Conservation (phyloP, 2,797 vertebrate species). For the Danio aesculapii region DNA sequence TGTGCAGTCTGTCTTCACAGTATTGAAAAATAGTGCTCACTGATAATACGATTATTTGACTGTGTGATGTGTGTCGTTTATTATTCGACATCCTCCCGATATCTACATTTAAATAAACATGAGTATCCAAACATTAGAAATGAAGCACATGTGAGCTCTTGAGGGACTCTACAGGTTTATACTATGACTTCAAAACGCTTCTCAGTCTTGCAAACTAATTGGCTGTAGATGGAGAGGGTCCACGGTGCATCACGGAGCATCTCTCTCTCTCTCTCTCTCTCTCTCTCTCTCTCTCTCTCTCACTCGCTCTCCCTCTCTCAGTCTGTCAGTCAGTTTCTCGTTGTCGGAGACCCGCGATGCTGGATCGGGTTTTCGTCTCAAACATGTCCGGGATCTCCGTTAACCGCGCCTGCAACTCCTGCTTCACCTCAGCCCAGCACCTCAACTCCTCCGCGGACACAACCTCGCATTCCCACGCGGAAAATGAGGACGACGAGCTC, state of each 20-base stretch:
- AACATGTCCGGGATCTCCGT: conserved; percentile 83
- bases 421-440: conserved; percentile 73
- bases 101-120: conserved; percentile 6
- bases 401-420: conserved; percentile 77
- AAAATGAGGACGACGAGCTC: conserved; percentile 92
- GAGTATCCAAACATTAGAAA: neutral
- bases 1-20: too few species aligned
- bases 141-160: neutral
- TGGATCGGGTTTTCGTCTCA: conserved; percentile 39
- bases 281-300: too few species aligned
- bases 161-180: neutral
- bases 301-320: too few species aligned
- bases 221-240: conserved; percentile 1
- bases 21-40: too few species aligned
- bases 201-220: conserved; percentile 22
- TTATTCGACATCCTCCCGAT: neutral
- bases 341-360: conserved; percentile 35
- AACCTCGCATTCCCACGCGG: conserved; percentile 71
- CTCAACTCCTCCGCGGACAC: conserved; percentile 78
- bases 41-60: neutral
- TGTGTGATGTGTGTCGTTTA: neutral
- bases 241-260: conserved; percentile 28
- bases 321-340: neutral
- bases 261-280: neutral
- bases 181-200: neutral